Base-by-base conservation (phyloP, 1,140 invertebrate genomes). In the Yoshiicerus persimilis region DNA sequence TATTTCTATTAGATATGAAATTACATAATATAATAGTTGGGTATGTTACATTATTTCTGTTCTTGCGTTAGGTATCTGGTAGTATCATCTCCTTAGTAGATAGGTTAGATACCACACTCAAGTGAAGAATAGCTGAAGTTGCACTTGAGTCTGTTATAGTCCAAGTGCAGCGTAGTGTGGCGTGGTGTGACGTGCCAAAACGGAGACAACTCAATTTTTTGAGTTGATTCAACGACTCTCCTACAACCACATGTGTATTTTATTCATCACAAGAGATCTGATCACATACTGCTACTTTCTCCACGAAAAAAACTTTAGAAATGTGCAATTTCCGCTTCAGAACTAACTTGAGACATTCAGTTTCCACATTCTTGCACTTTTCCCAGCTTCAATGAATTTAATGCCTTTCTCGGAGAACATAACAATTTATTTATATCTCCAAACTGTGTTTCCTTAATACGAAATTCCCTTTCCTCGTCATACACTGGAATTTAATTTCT, bases 181-280 rank as follows among this genome's bases (percentile, higher is more conserved):
- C 66, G 30, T 70, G 16, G 75, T 80, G 75, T 36, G 75, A 80
- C 32, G 75, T 80, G 75, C 75, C 75, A 80, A 80, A 80, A 80
- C 75, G 75, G 75, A 80, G 75, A 80, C 75, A 80, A 32, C 75
- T 80, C 75, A 80, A 80, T 80, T 80, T 80, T 80, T 80, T 80
- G 30, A 34, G 75, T 80, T 80, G 75, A 32, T 80, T 80, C 75
- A 80, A 80, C 34, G 75, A 80, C 75, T 80, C 32, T 80, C 13
- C 25, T 70, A 32, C 75, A 80, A 38, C 75, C 75, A 80, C 75
- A 80, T 80, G 75, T 80, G 75, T 36, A 80, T 80, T 80, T 80
- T 80, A 80, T 80, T 80, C 75, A 80, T 80, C 75, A 80, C 75
- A 80, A 30, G 25, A 70, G 66, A 70, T 70, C 66, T 70, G 66